Conservation (phyloP, 2,888 invertebrate genomes). For the Lottia scabra region DNA sequence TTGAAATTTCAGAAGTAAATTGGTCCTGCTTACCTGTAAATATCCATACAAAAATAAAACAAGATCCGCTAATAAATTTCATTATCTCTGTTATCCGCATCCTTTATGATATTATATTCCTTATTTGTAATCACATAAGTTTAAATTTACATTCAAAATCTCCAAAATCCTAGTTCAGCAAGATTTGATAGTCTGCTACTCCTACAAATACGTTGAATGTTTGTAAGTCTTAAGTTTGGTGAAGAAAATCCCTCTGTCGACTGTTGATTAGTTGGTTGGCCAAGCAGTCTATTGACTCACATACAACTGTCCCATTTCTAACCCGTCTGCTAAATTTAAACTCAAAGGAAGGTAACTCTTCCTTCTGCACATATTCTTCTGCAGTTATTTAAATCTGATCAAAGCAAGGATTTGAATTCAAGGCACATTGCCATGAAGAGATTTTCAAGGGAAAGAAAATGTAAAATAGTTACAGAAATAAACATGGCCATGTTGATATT, state of each 20-base stretch:
- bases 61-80: not conserved
- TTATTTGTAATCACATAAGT: too few species aligned
- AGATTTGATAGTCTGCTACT: too few species aligned
- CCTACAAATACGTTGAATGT: not conserved
- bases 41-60: not conserved
- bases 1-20: not conserved
- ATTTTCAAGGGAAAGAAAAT: too few species aligned
- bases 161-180: too few species aligned
- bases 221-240: slow-evolving; percentile 4
- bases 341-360: not conserved
- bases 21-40: not conserved
- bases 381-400: too few species aligned
- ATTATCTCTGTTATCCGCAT: not conserved
- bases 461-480: too few species aligned
- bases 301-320: not conserved
- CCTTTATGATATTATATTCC: not conserved
- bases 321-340: too few species aligned
- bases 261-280: not conserved
- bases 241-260: not conserved
- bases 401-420: too few species aligned
- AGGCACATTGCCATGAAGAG: too few species aligned
- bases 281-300: slow-evolving; percentile 1
- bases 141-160: too few species aligned
- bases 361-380: not conserved
- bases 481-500: too few species aligned